Conservation (phyloP, 2,113 vertebrate genomes). For the Oreochromis spilurus region DNA sequence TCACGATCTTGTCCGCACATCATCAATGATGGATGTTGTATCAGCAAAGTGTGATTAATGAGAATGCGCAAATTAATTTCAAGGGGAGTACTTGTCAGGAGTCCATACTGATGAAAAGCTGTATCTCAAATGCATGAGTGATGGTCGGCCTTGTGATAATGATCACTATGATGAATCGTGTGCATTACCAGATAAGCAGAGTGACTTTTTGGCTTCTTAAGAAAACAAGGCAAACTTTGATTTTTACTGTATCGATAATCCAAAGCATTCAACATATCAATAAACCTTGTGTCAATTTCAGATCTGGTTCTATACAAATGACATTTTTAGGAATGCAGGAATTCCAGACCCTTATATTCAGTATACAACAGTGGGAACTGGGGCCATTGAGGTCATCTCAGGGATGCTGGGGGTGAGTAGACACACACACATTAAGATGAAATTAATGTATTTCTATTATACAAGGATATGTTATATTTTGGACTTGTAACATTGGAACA, state of each 20-base stretch:
- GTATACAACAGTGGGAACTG: constrained; percentile 84
- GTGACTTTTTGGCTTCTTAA: neutral
- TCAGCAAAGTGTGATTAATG: constrained; percentile 70
- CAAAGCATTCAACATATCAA: neutral
- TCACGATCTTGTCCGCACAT: constrained; percentile 43
- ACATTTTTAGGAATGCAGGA: constrained; percentile 80
- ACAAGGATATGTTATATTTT: neutral
- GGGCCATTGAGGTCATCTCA: constrained; percentile 80
- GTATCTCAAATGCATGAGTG: constrained; percentile 54
- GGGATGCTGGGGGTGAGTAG: constrained; percentile 82
- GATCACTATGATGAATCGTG: constrained; percentile 47
- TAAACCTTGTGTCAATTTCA: constrained; percentile 56
- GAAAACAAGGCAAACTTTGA: neutral
- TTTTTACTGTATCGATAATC: neutral
- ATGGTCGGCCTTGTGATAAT: constrained; percentile 34
- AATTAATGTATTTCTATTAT: neutral
- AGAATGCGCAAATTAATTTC: constrained; percentile 66
- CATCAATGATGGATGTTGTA: constrained; percentile 64
- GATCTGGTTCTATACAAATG: constrained; percentile 94
- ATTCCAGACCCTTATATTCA: constrained; percentile 77
- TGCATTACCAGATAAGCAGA: constrained; percentile 16
- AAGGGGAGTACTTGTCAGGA: constrained; percentile 62
- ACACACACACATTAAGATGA: neutral
- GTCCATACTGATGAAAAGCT: constrained; percentile 45
- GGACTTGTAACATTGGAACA: neutral